Percentiles rank a stretch among this genome's conserved stretches.
phyloP scores from a whole-genome alignment of 2,888 invertebrate species.

The Campoplex capitator region DNA sequence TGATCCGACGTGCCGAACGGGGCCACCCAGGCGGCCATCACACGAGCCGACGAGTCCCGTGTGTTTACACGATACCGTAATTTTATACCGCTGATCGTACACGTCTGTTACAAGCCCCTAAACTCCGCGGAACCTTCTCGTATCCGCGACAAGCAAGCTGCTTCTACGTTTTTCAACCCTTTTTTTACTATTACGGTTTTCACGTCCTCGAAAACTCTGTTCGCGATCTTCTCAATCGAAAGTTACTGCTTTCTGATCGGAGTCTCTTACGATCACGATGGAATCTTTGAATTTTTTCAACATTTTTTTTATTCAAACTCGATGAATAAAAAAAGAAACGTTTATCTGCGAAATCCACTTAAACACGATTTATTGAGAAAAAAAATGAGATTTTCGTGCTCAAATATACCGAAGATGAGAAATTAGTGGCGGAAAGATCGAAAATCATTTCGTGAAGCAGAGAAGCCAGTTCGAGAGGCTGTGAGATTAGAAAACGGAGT shows the following conservation, averaged over 20 bases:
- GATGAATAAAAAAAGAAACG: no score
- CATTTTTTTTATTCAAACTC: no score
- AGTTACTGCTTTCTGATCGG: conserved; percentile 27
- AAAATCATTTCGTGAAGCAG: background rate
- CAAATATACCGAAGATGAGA: background rate
- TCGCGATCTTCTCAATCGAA: conserved; percentile 46
- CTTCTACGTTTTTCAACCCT: conserved; percentile 18
- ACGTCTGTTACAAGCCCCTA: conserved; percentile 71
- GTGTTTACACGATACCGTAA: conserved; percentile 83
- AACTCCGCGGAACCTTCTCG: conserved; percentile 32
- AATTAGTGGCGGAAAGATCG: background rate
- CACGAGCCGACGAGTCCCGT: conserved; percentile 81
- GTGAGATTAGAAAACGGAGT: background rate
- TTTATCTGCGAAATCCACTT: background rate
- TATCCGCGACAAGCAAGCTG: conserved; percentile 19
- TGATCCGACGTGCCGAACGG: conserved; percentile 55
- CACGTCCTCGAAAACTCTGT: background rate
- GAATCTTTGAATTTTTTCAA: background rate
- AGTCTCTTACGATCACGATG: background rate
- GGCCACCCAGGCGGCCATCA: conserved; percentile 83
- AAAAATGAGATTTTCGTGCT: background rate
- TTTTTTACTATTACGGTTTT: conserved; percentile 21
- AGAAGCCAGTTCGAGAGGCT: background rate
- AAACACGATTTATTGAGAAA: background rate
- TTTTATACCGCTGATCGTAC: conserved; percentile 82